A percentile compares a stretch with the other conserved stretches of the same genome.
Evolutionary conservation across 2,797 vertebrate genomes (phyloP).

Genomic region (Octomys mimax): DNA sequence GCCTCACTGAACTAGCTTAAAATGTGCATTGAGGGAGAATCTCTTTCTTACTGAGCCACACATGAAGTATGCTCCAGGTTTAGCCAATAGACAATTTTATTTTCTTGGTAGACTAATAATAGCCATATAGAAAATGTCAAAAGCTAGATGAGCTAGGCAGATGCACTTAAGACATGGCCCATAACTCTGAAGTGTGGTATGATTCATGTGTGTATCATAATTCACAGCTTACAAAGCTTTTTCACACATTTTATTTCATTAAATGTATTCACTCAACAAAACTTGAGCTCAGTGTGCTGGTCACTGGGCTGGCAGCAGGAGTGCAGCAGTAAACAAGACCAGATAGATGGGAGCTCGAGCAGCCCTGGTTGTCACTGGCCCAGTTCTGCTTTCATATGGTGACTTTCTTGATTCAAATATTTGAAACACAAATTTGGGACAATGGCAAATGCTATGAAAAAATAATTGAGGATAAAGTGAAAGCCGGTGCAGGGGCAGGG

Average conservation of each 20-base stretch:
- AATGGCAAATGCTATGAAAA: neutral
- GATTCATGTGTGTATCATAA: neutral
- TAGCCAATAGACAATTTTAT: neutral
- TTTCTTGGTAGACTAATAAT: neutral
- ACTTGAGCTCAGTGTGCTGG: neutral
- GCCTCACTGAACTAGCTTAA: neutral
- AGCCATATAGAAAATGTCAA: neutral
- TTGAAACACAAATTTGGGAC: neutral
- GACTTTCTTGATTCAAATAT: neutral
- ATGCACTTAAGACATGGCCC: neutral
- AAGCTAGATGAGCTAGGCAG: neutral
- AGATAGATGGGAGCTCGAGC: rapidly evolving
- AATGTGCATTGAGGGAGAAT: neutral
- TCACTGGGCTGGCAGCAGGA: neutral
- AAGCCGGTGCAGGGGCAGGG: neutral
- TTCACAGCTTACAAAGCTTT: neutral
- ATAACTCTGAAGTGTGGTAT: neutral
- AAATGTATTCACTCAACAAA: neutral
- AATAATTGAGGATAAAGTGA: neutral
- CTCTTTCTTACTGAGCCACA: neutral
- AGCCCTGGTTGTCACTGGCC: rapidly evolving
- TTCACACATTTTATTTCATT: neutral
- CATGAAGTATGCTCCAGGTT: neutral
- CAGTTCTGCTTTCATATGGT: rapidly evolving
- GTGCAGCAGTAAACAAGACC: neutral